Conservation (phyloP, 2,797 vertebrate genomes). For the Hydrocynus forskahlii region DNA sequence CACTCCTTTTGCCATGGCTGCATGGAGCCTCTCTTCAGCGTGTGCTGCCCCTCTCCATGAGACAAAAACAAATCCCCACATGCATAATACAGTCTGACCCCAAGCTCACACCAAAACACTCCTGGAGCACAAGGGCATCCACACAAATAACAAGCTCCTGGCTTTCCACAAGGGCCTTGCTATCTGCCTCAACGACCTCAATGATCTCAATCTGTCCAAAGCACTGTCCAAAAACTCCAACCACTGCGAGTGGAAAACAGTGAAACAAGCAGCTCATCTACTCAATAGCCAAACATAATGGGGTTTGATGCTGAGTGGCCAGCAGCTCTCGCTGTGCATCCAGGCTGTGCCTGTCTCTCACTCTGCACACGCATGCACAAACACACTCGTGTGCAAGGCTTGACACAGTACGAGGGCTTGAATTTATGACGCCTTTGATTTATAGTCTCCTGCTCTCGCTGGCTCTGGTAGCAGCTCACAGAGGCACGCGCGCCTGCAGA, state of each 20-base stretch:
- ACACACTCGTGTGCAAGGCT: neutral
- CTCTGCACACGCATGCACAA: neutral
- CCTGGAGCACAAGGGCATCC: constrained; percentile 51
- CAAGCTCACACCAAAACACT: constrained; percentile 27
- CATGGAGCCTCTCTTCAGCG: constrained; percentile 29
- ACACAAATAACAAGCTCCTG: constrained; percentile 53
- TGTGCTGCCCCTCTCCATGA: neutral
- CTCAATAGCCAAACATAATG: constrained; percentile 25
- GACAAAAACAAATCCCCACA: constrained; percentile 28
- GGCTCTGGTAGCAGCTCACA: neutral
- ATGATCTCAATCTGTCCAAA: constrained; percentile 75
- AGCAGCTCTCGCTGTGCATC: neutral
- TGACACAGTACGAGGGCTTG: neutral
- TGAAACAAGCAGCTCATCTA: constrained; percentile 17
- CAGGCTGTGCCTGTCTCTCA: constrained; percentile 15
- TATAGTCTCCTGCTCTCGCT: constrained; percentile 14
- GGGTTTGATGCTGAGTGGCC: neutral
- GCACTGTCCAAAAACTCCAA: constrained; percentile 62
- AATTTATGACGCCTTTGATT: constrained; percentile 27
- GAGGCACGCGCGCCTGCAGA: neutral
- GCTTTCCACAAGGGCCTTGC: constrained; percentile 50
- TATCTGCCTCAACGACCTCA: constrained; percentile 68
- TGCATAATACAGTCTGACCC: constrained; percentile 22
- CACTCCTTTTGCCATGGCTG: constrained; percentile 34
- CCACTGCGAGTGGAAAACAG: constrained; percentile 63